phyloP scores from a whole-genome alignment of 2,113 vertebrate species.

The Sclerurus mexicanus region DNA sequence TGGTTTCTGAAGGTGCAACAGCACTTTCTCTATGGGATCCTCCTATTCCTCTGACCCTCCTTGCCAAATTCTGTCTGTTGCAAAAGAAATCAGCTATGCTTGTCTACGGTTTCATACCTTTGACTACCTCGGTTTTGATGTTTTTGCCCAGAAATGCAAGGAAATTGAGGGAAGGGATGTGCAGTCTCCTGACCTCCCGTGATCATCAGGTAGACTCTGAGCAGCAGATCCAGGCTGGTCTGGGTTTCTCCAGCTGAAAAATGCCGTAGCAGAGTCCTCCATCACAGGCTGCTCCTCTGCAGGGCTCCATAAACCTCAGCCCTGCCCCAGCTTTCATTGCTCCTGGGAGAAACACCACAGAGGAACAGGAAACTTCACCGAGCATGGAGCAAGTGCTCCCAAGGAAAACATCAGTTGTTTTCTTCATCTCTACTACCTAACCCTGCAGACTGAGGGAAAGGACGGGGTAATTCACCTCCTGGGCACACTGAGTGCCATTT shows the following conservation, averaged over 20 bases:
- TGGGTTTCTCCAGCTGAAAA: background rate
- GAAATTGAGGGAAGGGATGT: background rate
- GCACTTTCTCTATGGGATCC: background rate
- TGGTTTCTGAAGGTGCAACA: background rate
- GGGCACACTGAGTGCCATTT: background rate
- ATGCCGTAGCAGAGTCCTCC: background rate
- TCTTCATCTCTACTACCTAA: background rate
- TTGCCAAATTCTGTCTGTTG: background rate
- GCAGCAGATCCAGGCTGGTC: background rate
- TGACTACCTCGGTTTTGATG: background rate
- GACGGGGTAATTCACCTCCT: background rate
- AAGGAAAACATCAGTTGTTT: background rate
- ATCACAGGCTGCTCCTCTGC: background rate
- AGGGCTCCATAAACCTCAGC: background rate
- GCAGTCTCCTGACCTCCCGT: rapidly evolving
- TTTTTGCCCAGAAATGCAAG: background rate
- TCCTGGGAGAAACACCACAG: background rate
- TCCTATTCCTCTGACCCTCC: background rate
- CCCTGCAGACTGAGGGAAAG: background rate
- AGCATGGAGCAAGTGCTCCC: rapidly evolving
- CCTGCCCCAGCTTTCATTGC: background rate
- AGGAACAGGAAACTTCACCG: background rate
- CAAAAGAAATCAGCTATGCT: background rate
- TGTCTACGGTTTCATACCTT: background rate
- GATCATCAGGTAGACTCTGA: background rate